These are phyloP conservation scores for Sander lucioperca DNA, from an alignment of 2,113 vertebrate species.

Conservation along the genomic window DNA sequence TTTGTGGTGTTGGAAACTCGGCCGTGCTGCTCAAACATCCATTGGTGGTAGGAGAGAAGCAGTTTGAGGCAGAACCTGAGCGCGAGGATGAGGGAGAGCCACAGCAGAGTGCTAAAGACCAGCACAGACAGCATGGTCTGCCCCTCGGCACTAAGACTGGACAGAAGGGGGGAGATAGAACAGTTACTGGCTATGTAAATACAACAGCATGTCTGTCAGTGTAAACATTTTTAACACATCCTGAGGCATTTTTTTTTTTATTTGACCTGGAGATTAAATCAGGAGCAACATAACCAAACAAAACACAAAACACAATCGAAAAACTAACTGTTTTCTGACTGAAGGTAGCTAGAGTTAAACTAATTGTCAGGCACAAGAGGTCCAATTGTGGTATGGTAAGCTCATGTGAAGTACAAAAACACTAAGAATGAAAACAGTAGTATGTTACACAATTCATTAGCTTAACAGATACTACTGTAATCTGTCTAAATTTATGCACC, in stretches of 20 bases:
- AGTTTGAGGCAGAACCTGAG: conserved; percentile 89
- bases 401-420: too few relatives aligned
- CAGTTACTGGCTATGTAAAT: background rate
- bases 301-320: too few relatives aligned
- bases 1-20: conserved; percentile 86
- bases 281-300: too few relatives aligned
- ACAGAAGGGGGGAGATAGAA: background rate
- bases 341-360: background rate
- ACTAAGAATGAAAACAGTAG: too few relatives aligned
- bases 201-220: background rate
- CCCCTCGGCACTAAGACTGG: conserved; percentile 80
- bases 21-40: conserved; percentile 91
- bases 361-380: too few relatives aligned
- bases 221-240: background rate
- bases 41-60: conserved; percentile 90
- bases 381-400: too few relatives aligned
- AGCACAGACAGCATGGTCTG: conserved; percentile 85
- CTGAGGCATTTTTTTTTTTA: background rate
- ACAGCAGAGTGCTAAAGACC: conserved; percentile 89
- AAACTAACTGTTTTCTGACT: background rate
- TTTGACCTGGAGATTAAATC: background rate
- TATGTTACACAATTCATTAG: too few relatives aligned
- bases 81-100: conserved; percentile 89
- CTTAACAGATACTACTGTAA: background rate
- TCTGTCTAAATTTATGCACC: background rate